Evolutionary conservation across 2,113 vertebrate species (phyloP).

Genomic region (Piliocolobus tephrosceles): DNA sequence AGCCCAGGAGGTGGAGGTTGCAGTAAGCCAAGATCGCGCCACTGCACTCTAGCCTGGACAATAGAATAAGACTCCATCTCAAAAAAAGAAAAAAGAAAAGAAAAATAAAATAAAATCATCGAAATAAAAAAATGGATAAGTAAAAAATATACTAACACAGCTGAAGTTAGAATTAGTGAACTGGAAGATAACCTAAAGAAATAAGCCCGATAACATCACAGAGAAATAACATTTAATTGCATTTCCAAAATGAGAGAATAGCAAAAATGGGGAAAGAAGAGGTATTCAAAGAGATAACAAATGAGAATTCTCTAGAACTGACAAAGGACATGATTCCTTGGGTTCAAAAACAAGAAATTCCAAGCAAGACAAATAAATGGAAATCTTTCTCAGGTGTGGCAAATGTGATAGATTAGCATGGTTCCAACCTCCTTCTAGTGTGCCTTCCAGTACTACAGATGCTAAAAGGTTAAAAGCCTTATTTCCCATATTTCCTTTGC

Average conservation of each 20-base stretch:
- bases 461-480: not conserved
- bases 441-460: not conserved
- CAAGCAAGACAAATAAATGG: not conserved
- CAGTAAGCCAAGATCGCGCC: not conserved
- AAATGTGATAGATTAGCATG: not conserved
- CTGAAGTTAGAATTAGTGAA: not conserved
- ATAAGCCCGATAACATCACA: not conserved
- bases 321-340: not conserved
- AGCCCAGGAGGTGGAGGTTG: not conserved
- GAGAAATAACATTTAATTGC: not conserved
- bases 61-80: not conserved
- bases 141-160: not conserved
- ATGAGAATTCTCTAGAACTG: not conserved
- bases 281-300: not conserved
- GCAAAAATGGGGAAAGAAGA: not conserved
- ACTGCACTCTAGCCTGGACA: not conserved
- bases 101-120: not conserved
- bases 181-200: slow-evolving; percentile 14
- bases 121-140: not conserved
- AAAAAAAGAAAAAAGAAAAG: not conserved
- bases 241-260: not conserved
- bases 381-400: not conserved
- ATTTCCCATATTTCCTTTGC: not conserved
- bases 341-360: not conserved
- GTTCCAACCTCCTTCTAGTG: not conserved